A percentile compares a stretch with the other conserved stretches of the same genome.
phyloP scores from a whole-genome alignment of 2,113 vertebrate genomes.

The Ceyx cyanopectus region DNA sequence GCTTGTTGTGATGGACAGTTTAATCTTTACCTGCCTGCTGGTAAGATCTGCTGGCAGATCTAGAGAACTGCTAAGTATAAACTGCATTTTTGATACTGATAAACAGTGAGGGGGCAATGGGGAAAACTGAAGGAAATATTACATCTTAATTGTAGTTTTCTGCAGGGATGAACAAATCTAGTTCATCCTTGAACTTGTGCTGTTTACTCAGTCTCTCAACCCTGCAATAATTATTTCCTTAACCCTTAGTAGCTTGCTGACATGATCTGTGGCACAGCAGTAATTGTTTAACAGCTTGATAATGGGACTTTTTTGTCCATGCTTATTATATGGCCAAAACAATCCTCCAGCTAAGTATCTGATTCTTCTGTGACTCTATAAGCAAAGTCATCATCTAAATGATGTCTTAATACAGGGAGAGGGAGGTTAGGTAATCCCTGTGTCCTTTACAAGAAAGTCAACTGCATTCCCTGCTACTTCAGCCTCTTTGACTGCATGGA shows the following conservation, averaged over 20 bases:
- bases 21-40: slow-evolving; percentile 69
- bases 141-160: slow-evolving; percentile 68
- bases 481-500: not conserved
- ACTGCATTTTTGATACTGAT: slow-evolving; percentile 64
- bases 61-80: slow-evolving; percentile 56
- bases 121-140: slow-evolving; percentile 58
- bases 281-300: not conserved
- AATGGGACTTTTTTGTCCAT: not conserved
- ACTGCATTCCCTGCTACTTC: not conserved
- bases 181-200: slow-evolving; percentile 52
- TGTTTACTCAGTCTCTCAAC: slow-evolving; percentile 53
- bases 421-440: not conserved
- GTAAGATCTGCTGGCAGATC: slow-evolving; percentile 1
- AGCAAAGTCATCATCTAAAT: not conserved
- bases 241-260: slow-evolving; percentile 17
- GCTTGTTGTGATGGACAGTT: slow-evolving; percentile 61
- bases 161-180: slow-evolving; percentile 60
- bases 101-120: not conserved
- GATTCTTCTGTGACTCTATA: not conserved
- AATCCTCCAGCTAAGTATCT: not conserved
- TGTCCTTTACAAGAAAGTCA: not conserved
- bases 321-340: not conserved
- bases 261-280: not conserved
- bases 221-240: slow-evolving; percentile 54
- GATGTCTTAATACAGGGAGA: not conserved